Conservation (phyloP, 2,888 invertebrate genomes). For the Mechanitis messenoides region DNA sequence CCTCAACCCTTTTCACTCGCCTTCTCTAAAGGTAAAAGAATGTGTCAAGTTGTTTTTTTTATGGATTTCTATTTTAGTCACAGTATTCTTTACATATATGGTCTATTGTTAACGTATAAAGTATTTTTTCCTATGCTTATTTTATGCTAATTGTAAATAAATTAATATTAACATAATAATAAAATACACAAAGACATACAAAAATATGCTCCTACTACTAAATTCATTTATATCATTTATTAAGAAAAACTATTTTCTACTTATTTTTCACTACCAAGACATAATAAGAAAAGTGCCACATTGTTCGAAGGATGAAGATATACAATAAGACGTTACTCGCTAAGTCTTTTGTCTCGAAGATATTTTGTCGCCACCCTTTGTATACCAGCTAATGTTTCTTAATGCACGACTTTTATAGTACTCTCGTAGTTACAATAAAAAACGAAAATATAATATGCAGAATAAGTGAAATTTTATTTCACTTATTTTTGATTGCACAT, state of each 20-base stretch:
- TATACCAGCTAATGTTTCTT: slow-evolving; percentile 62
- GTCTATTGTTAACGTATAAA: no score
- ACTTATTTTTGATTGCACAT: no score
- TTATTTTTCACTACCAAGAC: slow-evolving; percentile 1
- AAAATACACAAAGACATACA: neutral
- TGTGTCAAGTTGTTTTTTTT: neutral
- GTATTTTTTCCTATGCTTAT: no score
- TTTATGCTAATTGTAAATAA: no score
- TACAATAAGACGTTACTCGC: slow-evolving; percentile 62
- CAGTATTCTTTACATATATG: neutral
- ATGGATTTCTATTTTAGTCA: neutral
- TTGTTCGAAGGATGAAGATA: slow-evolving; percentile 27
- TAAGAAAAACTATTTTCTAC: neutral
- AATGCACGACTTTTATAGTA: slow-evolving; percentile 37
- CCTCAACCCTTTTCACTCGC: neutral
- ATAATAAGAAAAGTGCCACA: slow-evolving; percentile 6
- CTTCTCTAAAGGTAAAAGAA: neutral
- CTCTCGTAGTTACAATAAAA: neutral
- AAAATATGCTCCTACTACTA: no score
- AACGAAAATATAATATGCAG: no score
- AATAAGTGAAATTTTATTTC: no score
- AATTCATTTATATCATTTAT: neutral
- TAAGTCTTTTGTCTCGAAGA: slow-evolving; percentile 50
- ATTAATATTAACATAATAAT: neutral
- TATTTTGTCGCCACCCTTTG: slow-evolving; percentile 67